Conservation (phyloP, 2,113 vertebrate species). For the Xenopus borealis region DNA sequence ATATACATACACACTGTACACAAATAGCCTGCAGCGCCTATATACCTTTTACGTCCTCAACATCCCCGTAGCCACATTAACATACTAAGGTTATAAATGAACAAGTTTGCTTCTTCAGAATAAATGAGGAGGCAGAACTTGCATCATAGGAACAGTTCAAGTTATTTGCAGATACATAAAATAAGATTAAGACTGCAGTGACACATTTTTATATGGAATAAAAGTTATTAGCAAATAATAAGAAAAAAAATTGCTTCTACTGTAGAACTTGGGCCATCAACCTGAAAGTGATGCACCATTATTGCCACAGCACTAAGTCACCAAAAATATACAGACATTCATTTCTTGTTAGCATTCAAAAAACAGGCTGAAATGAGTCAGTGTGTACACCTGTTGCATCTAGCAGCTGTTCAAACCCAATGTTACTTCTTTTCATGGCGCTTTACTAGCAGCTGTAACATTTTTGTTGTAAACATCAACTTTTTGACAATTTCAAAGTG, state of each 20-base stretch:
- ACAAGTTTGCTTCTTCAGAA: conserved; percentile 64
- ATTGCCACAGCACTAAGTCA: conserved; percentile 55
- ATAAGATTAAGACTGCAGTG: conserved; percentile 63
- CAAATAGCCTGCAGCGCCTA: no score
- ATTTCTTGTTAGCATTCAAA: conserved; percentile 59
- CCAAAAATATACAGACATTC: conserved; percentile 58
- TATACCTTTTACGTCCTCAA: conserved; percentile 4
- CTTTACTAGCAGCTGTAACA: conserved; percentile 67
- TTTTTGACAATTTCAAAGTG: conserved; percentile 68
- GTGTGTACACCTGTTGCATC: conserved; percentile 57
- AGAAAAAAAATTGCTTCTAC: conserved; percentile 43
- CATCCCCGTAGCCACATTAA: conserved; percentile 46
- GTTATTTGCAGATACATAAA: conserved; percentile 59
- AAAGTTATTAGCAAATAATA: conserved; percentile 51
- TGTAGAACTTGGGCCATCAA: conserved; percentile 50
- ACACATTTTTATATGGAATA: conserved; percentile 44
- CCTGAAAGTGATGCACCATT: conserved; percentile 55
- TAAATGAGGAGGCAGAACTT: conserved; percentile 61
- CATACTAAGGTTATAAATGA: conserved; percentile 53
- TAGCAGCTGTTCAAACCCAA: conserved; percentile 61
- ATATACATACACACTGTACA: neutral
- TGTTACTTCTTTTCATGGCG: conserved; percentile 59
- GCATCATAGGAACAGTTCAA: conserved; percentile 58
- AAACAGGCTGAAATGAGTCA: conserved; percentile 54
- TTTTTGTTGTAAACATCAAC: conserved; percentile 69